These are phyloP conservation scores for Chaetorhynchus papuensis DNA, from an alignment of 2,113 vertebrate genomes.

Conservation along the genomic window DNA sequence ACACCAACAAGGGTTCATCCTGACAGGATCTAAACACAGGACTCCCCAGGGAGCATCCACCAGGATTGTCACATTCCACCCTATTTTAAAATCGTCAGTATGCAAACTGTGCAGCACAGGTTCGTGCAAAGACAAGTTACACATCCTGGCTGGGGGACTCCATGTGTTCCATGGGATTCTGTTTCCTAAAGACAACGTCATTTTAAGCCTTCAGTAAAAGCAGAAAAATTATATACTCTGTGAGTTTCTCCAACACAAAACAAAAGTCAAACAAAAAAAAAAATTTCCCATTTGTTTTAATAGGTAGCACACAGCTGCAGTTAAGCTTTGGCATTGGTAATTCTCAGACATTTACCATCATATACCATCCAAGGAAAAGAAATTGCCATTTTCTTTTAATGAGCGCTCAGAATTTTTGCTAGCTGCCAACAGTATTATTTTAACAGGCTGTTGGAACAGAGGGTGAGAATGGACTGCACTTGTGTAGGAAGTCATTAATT, in stretches of 20 bases:
- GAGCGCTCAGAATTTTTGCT: constrained; percentile 20
- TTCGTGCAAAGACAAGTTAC: background rate
- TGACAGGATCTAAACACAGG: background rate
- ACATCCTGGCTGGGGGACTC: background rate
- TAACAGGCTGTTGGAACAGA: constrained; percentile 41
- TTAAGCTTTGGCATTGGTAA: background rate
- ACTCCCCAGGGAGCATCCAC: background rate
- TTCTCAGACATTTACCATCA: background rate
- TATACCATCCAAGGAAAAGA: background rate
- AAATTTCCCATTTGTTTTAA: constrained; percentile 32
- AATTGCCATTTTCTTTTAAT: constrained; percentile 34
- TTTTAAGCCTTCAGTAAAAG: constrained; percentile 50
- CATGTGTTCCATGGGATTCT: background rate
- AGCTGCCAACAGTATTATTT: constrained; percentile 46
- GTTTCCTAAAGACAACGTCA: constrained; percentile 18
- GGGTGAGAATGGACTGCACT: constrained; percentile 26
- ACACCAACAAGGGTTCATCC: background rate
- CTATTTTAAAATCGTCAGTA: background rate
- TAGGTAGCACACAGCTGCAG: background rate
- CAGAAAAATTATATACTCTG: background rate
- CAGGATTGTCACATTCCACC: background rate
- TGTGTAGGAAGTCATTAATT: constrained; percentile 55
- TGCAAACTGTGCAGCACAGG: background rate
- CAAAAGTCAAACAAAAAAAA: constrained; percentile 32
- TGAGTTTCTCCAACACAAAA: constrained; percentile 32